phyloP scores from a whole-genome alignment of 2,888 invertebrate species.

The Caenorhabditis wallacei region DNA sequence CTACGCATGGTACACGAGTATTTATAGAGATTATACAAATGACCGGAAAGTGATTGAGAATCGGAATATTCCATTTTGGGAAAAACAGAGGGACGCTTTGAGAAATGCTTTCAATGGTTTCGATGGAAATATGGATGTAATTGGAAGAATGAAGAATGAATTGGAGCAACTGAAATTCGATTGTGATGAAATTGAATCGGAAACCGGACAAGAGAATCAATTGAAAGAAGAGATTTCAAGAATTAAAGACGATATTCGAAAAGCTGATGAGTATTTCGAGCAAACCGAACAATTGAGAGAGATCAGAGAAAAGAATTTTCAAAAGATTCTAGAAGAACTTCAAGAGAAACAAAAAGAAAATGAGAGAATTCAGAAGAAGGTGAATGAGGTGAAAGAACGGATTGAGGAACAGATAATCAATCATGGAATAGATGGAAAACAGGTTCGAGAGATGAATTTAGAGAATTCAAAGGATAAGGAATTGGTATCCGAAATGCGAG shows the following conservation, averaged over 20 bases:
- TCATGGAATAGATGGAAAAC: conserved; percentile 55
- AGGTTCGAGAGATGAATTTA: conserved; percentile 37
- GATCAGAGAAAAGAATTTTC: conserved; percentile 4
- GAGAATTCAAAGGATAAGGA: conserved; percentile 40
- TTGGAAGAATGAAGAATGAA: neutral
- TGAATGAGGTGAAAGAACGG: conserved; percentile 30
- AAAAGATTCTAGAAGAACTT: neutral
- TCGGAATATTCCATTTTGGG: conserved; percentile 17
- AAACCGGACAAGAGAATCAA: conserved; percentile 28
- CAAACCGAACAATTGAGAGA: neutral
- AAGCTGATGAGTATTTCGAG: conserved; percentile 22
- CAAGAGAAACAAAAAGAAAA: conserved; percentile 18
- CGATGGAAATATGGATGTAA: conserved; percentile 27
- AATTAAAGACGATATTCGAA: conserved; percentile 51
- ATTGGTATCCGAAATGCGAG: conserved; percentile 12
- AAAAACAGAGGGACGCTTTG: neutral
- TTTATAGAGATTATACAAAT: conserved; percentile 33
- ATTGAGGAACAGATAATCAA: conserved; percentile 43
- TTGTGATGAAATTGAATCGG: conserved; percentile 53
- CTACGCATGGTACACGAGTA: conserved; percentile 21
- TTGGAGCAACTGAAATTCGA: conserved; percentile 42
- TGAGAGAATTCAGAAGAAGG: conserved; percentile 7
- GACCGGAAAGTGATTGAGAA: conserved; percentile 35
- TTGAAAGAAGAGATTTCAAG: conserved; percentile 28
- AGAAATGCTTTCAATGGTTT: conserved; percentile 11